These are phyloP conservation scores for Danionella dracula DNA, from an alignment of 2,797 vertebrate genomes.

Conservation along the genomic window DNA sequence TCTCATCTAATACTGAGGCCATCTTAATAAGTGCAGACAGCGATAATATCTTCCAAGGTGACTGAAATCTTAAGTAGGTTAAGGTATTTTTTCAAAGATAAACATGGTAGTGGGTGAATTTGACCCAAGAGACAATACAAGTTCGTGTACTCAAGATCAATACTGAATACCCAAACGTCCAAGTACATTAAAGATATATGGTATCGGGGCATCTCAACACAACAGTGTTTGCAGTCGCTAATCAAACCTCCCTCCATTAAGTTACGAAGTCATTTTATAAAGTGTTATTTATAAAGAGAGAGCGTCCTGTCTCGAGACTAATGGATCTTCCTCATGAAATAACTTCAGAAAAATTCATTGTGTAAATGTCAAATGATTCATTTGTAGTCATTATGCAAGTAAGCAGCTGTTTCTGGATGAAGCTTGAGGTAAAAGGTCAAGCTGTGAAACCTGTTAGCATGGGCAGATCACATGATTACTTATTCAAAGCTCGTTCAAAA, in stretches of 20 bases:
- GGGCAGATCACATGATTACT: background rate
- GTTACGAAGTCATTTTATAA: background rate
- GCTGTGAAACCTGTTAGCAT: background rate
- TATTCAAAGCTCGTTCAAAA: background rate
- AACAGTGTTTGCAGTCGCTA: background rate
- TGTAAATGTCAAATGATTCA: slow-evolving; percentile 18
- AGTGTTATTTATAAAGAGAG: background rate
- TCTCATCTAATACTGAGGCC: no score
- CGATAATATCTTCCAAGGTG: no score
- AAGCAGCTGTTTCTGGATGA: no score
- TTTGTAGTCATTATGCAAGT: background rate
- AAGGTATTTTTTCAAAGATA: no score
- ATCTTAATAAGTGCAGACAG: no score
- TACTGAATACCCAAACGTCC: no score
- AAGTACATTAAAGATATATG: no score
- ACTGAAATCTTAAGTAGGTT: no score
- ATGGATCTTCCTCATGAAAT: background rate
- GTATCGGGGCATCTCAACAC: no score
- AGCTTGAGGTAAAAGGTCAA: background rate
- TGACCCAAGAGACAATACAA: no score
- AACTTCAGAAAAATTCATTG: slow-evolving; percentile 9
- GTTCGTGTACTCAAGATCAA: no score
- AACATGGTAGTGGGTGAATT: no score
- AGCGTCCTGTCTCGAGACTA: background rate
- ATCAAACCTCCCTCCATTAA: background rate